phyloP scores from a whole-genome alignment of 1,140 invertebrate species.

The Cyphomyrmex costatus region DNA sequence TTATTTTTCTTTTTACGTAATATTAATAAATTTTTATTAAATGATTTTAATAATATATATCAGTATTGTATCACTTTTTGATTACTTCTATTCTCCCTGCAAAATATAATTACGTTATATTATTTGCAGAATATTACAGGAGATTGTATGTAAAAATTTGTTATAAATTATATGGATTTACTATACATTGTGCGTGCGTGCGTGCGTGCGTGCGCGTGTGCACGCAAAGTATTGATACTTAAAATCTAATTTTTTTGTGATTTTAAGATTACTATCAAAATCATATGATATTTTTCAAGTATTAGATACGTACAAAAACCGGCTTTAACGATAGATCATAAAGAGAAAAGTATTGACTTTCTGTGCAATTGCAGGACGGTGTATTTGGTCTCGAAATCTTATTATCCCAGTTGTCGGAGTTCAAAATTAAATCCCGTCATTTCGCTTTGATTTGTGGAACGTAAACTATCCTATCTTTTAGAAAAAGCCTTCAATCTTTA shows the following conservation, averaged over 20 bases:
- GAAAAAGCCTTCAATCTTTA: slow-evolving; percentile 4
- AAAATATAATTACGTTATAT: background rate
- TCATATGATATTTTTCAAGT: slow-evolving; percentile 18
- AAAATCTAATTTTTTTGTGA: background rate
- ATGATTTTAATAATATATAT: background rate
- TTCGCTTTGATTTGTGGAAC: slow-evolving; percentile 40
- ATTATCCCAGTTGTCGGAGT: slow-evolving; percentile 52
- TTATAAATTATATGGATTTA: background rate
- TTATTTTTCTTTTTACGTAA: slow-evolving; percentile 6
- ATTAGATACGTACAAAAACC: background rate
- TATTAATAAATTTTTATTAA: slow-evolving; percentile 24
- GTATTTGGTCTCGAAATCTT: slow-evolving; percentile 51
- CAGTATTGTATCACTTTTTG: background rate
- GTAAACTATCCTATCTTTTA: slow-evolving; percentile 22
- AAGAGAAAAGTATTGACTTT: slow-evolving; percentile 41
- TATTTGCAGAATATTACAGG: background rate
- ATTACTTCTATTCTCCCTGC: background rate
- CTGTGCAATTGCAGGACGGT: slow-evolving; percentile 1
- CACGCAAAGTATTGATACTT: background rate
- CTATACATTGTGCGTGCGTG: too few relatives aligned
- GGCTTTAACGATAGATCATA: slow-evolving; percentile 14
- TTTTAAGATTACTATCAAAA: slow-evolving; percentile 25
- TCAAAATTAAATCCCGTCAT: slow-evolving; percentile 54
- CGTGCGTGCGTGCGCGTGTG: too few relatives aligned
- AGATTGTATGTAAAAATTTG: background rate